Conservation (phyloP, 2,113 vertebrate genomes). For the Penelope pileata region DNA sequence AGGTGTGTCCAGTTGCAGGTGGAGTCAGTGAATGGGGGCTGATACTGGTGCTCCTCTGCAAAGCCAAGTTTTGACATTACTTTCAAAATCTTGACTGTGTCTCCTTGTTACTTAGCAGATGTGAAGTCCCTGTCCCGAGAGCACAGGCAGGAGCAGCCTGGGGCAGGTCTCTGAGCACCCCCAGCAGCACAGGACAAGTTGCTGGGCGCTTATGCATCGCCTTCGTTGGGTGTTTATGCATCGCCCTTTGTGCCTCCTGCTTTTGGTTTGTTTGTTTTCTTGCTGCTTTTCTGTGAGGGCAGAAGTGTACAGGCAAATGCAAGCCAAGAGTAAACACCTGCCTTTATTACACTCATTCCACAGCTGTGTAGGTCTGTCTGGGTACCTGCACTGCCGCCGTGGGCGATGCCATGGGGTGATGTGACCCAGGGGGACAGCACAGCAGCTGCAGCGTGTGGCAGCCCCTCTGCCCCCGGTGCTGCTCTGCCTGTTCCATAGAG, state of each 20-base stretch:
- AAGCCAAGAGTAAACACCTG: not conserved
- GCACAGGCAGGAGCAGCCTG: not conserved
- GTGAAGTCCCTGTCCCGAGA: not conserved
- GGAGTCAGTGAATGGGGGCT: not conserved
- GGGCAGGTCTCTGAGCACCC: not conserved
- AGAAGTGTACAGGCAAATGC: not conserved
- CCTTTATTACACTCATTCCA: not conserved
- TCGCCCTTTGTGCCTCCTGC: not conserved
- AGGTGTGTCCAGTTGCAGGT: not conserved
- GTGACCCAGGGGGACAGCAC: not conserved
- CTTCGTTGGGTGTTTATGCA: not conserved
- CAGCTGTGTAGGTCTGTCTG: not conserved
- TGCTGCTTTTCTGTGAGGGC: not conserved
- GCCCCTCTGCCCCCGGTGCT: not conserved
- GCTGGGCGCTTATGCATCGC: too few species aligned
- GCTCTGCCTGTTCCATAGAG: not conserved
- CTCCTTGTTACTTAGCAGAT: not conserved
- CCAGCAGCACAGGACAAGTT: not conserved
- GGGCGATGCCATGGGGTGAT: not conserved
- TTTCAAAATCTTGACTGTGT: not conserved
- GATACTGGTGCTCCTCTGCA: not conserved
- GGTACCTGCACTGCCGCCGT: fast-evolving
- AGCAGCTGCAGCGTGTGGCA: not conserved
- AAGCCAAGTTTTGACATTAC: not conserved
- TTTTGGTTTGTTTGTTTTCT: not conserved